Percentiles rank a stretch among this genome's conserved stretches.
phyloP scores from a whole-genome alignment of 2,797 vertebrate species.

The Danio jaintianensis region DNA sequence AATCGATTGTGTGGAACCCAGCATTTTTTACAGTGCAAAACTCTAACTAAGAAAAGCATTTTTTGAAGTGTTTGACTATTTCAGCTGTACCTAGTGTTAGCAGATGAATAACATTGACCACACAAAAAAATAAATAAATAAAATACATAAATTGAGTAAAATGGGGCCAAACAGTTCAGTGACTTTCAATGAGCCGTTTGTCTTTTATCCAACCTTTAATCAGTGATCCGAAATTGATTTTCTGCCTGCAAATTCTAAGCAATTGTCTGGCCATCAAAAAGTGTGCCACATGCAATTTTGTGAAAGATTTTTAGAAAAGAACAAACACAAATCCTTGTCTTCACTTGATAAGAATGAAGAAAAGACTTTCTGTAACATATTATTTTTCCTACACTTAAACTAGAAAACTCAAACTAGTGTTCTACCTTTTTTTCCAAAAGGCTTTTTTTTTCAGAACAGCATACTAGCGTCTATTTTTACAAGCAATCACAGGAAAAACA shows the following conservation, averaged over 20 bases:
- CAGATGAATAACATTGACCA: not conserved
- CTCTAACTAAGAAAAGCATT: no score
- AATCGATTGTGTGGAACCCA: no score
- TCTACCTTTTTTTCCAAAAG: not conserved
- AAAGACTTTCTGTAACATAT: not conserved
- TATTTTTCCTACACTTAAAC: not conserved
- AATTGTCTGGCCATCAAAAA: not conserved
- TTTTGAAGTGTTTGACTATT: not conserved
- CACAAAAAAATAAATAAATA: not conserved
- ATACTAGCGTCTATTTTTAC: not conserved
- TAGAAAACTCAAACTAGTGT: not conserved
- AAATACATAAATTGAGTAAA: not conserved
- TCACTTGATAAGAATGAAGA: not conserved
- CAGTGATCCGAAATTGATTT: constrained; percentile 14
- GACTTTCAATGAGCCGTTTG: constrained; percentile 5
- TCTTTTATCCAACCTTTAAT: constrained; percentile 19
- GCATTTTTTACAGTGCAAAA: no score
- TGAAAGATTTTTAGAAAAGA: not conserved
- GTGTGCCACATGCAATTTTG: not conserved
- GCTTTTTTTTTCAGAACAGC: not conserved
- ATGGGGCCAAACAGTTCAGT: not conserved
- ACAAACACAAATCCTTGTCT: not conserved
- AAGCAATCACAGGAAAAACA: not conserved
- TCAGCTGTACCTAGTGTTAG: not conserved
- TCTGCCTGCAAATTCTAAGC: not conserved